Percentiles rank a stretch among this genome's conserved stretches.
phyloP scores from a whole-genome alignment of 2,797 vertebrate species.

The Hydrocynus forskahlii region DNA sequence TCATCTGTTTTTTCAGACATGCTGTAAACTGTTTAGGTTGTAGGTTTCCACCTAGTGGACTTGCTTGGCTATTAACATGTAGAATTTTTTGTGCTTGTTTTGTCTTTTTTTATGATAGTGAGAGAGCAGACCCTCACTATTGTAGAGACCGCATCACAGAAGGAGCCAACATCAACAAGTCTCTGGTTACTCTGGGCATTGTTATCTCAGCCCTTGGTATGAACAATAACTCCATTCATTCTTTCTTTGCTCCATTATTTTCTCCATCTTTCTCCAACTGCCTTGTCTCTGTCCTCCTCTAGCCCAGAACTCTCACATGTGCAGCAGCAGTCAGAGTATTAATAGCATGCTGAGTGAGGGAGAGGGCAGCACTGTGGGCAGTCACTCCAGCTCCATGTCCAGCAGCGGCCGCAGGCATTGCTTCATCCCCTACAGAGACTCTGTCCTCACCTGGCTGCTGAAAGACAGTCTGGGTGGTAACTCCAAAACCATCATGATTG shows the following conservation, averaged over 20 bases:
- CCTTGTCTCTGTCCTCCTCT: constrained; percentile 28
- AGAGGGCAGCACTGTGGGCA: constrained; percentile 78
- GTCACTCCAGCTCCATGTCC: constrained; percentile 79
- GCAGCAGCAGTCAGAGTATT: constrained; percentile 93
- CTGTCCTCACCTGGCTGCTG: constrained; percentile 95
- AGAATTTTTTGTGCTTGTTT: not conserved
- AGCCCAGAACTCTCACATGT: constrained; percentile 98
- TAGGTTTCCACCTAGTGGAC: constrained; percentile 74
- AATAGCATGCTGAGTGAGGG: constrained; percentile 85
- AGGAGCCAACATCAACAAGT: constrained; percentile 98
- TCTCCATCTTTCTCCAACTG: not conserved
- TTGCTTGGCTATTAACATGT: not conserved
- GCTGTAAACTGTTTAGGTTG: constrained; percentile 52
- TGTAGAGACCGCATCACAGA: constrained; percentile 94
- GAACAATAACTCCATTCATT: not conserved
- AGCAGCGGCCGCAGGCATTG: constrained; percentile 79
- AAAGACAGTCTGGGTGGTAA: constrained; percentile 98
- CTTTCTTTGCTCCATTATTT: not conserved
- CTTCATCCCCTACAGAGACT: constrained; percentile 96
- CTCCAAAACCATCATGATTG: constrained; percentile 97
- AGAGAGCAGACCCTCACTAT: constrained; percentile 93
- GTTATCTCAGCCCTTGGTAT: constrained; percentile 97
- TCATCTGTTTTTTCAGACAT: not conserved
- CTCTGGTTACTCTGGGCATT: constrained; percentile 94
- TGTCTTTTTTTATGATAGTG: constrained; percentile 74